These are phyloP conservation scores for Pelecanus crispus DNA, from an alignment of 2,113 vertebrate species.

Conservation along the genomic window DNA sequence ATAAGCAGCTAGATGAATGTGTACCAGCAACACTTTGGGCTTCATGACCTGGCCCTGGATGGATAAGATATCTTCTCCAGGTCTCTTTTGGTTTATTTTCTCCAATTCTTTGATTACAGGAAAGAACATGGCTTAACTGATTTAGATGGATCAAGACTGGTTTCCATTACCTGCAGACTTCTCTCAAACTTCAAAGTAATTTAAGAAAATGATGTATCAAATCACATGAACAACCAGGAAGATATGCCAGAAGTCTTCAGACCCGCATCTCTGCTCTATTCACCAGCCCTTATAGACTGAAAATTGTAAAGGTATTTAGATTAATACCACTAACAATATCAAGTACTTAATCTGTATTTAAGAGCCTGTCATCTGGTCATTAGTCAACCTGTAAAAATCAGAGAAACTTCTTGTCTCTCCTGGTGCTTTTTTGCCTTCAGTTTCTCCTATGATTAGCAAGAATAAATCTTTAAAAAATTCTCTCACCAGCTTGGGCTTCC, in stretches of 20 bases:
- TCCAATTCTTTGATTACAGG: neutral
- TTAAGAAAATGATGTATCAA: neutral
- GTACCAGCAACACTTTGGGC: neutral
- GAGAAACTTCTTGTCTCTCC: neutral
- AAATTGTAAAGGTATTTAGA: neutral
- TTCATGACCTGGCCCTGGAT: neutral
- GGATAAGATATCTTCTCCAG: neutral
- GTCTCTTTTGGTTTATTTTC: neutral
- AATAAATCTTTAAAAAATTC: neutral
- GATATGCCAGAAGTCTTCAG: neutral
- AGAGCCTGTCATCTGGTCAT: neutral
- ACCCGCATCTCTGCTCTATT: neutral
- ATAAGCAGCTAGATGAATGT: neutral
- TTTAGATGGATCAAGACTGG: neutral
- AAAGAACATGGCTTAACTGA: neutral
- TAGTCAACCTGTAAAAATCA: neutral
- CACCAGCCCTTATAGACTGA: neutral
- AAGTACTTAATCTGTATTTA: neutral
- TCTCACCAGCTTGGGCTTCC: conserved; percentile 42
- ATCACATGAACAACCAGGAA: neutral
- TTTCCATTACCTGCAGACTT: neutral
- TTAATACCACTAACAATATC: neutral
- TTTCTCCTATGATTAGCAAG: neutral
- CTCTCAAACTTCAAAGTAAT: neutral
- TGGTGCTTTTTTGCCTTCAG: neutral